phyloP scores from a whole-genome alignment of 2,113 vertebrate genomes.

The Oryzias curvinotus region DNA sequence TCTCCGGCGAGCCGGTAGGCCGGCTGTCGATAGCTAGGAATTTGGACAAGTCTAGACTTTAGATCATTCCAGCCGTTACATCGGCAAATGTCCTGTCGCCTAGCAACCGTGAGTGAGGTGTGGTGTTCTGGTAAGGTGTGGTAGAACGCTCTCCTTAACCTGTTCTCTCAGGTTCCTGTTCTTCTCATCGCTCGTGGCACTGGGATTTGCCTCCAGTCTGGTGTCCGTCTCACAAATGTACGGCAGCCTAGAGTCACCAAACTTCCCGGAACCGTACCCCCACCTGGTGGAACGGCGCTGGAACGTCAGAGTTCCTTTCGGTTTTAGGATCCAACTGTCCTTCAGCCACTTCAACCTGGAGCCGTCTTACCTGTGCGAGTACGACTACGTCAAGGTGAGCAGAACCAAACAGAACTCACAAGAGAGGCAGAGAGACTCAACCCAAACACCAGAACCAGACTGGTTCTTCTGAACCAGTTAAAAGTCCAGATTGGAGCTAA shows the following conservation, averaged over 20 bases:
- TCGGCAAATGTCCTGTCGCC: too few relatives aligned
- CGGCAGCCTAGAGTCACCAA: constrained; percentile 87
- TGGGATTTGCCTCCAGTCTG: constrained; percentile 19
- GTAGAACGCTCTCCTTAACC: too few relatives aligned
- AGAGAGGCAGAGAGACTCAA: too few relatives aligned
- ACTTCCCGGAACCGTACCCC: constrained; percentile 90
- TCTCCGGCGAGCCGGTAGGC: too few relatives aligned
- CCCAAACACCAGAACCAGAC: too few relatives aligned
- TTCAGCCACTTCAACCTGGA: constrained; percentile 98
- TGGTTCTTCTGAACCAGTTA: too few relatives aligned
- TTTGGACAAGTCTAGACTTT: too few relatives aligned
- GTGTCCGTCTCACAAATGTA: constrained; percentile 79
- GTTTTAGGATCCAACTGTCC: constrained; percentile 87
- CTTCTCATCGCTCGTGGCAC: neutral
- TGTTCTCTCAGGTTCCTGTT: constrained; percentile 1
- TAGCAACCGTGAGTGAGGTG: too few relatives aligned
- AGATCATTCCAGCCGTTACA: too few relatives aligned
- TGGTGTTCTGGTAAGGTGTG: too few relatives aligned
- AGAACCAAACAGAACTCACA: neutral
- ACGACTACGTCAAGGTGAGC: constrained; percentile 92
- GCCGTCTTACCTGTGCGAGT: constrained; percentile 96
- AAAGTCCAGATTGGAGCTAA: too few relatives aligned
- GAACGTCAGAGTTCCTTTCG: constrained; percentile 86
- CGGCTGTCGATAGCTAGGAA: too few relatives aligned
- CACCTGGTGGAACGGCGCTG: constrained; percentile 81